Conservation (phyloP, 2,113 vertebrate species). For the Seriola dumerili region DNA sequence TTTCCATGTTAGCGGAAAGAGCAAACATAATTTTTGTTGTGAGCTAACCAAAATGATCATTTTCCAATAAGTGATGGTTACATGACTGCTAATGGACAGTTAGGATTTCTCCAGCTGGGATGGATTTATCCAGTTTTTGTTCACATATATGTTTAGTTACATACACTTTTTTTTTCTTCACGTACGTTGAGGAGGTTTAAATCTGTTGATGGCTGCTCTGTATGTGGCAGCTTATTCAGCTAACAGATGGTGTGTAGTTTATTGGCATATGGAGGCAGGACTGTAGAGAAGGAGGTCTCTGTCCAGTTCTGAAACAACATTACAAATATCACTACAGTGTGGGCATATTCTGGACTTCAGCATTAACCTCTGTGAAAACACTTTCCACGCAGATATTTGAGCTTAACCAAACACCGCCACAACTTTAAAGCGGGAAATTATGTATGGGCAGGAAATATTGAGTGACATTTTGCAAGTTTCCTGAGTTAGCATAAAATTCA, state of each 20-base stretch:
- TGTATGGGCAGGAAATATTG: conserved; percentile 75
- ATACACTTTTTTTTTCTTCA: not conserved
- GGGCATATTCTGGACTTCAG: conserved; percentile 30
- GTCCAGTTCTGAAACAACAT: conserved; percentile 49
- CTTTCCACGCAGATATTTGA: conserved; percentile 66
- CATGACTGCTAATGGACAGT: conserved; percentile 4
- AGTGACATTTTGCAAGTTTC: conserved; percentile 72
- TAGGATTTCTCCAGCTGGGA: conserved; percentile 28
- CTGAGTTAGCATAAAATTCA: conserved; percentile 68
- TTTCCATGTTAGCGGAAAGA: conserved; percentile 30
- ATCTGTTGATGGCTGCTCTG: conserved; percentile 13
- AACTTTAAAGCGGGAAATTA: conserved; percentile 66
- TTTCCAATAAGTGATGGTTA: conserved; percentile 28
- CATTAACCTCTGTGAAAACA: conserved; percentile 66
- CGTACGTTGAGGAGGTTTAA: not conserved
- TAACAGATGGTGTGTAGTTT: conserved; percentile 46
- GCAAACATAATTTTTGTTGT: conserved; percentile 35
- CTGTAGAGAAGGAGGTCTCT: conserved; percentile 28
- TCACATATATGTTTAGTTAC: conserved; percentile 25
- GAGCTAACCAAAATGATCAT: conserved; percentile 32
- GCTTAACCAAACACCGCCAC: conserved; percentile 75
- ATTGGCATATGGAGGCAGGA: conserved; percentile 24
- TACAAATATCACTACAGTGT: conserved; percentile 34
- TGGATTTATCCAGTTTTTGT: conserved; percentile 22
- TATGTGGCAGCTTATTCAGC: conserved; percentile 48